phyloP scores from a whole-genome alignment of 2,797 vertebrate genomes.

The Sebastiscus tertius region DNA sequence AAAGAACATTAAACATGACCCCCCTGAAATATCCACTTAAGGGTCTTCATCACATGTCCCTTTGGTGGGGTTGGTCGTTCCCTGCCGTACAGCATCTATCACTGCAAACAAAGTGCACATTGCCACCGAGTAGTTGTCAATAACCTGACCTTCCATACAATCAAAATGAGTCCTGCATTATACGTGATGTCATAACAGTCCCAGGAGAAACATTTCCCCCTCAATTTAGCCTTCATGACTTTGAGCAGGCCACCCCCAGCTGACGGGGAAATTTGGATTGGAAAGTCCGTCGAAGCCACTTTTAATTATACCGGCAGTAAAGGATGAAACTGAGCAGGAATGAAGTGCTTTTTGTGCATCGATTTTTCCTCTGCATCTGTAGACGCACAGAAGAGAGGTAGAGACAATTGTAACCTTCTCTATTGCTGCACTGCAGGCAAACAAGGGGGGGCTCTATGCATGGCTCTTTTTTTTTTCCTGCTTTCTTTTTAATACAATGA shows the following conservation, averaged over 20 bases:
- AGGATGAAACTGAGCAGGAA: slow-evolving; percentile 79
- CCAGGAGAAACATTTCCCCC: slow-evolving; percentile 30
- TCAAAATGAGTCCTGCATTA: slow-evolving; percentile 35
- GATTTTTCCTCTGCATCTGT: slow-evolving; percentile 71
- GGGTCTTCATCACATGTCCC: neutral
- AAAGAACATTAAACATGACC: neutral
- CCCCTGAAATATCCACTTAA: neutral
- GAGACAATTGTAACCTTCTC: slow-evolving; percentile 54
- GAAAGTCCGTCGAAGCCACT: slow-evolving; percentile 59
- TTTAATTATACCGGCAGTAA: slow-evolving; percentile 79
- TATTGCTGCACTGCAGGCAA: slow-evolving; percentile 62
- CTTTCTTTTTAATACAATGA: slow-evolving; percentile 58
- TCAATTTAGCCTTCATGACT: slow-evolving; percentile 42
- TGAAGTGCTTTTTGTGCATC: slow-evolving; percentile 77
- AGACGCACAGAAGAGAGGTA: slow-evolving; percentile 36
- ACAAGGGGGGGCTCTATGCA: slow-evolving; percentile 11
- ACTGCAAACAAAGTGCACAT: slow-evolving; percentile 9
- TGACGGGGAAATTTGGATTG: slow-evolving; percentile 56
- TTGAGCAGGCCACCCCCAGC: slow-evolving; percentile 46
- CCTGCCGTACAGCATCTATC: neutral
- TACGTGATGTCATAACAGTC: slow-evolving; percentile 22
- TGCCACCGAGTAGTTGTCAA: slow-evolving; percentile 41
- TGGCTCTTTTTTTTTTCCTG: neutral
- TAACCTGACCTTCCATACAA: slow-evolving; percentile 52
- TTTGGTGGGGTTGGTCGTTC: neutral